Percentiles rank a stretch among this genome's conserved stretches.
These are phyloP conservation scores for Agrotis ipsilon DNA, from an alignment of 2,888 invertebrate genomes.

Conservation along the genomic window DNA sequence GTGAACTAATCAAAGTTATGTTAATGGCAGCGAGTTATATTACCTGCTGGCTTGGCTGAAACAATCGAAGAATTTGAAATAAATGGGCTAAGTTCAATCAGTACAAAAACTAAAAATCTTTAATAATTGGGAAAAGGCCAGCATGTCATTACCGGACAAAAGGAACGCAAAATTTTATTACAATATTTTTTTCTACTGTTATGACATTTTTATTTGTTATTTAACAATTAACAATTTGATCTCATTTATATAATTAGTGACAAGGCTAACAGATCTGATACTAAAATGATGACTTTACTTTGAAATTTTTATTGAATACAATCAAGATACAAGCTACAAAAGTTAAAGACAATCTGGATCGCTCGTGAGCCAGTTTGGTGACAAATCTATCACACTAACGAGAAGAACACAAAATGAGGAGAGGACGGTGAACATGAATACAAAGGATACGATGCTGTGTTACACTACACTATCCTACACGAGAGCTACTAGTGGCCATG, in stretches of 20 bases:
- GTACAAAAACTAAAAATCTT: constrained; percentile 60
- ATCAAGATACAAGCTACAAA: constrained; percentile 18
- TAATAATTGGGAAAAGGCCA: constrained; percentile 48
- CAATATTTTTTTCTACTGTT: constrained; percentile 18
- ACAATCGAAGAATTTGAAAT: constrained; percentile 68
- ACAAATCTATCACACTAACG: constrained; percentile 59
- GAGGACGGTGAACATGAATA: not conserved
- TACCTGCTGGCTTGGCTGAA: constrained; percentile 67
- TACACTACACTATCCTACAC: not conserved
- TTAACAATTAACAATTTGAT: constrained; percentile 38
- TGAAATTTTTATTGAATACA: constrained; percentile 13
- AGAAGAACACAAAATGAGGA: constrained; percentile 10
- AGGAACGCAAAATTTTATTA: constrained; percentile 15
- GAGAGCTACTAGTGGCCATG: not conserved
- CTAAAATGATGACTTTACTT: constrained; percentile 16
- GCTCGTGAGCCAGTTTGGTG: constrained; percentile 60
- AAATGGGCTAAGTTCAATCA: constrained; percentile 64
- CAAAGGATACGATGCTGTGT: not conserved
- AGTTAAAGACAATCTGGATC: constrained; percentile 21
- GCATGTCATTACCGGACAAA: constrained; percentile 27
- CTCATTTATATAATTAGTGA: constrained; percentile 28
- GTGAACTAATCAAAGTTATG: constrained; percentile 46
- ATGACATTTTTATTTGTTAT: constrained; percentile 21
- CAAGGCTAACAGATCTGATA: constrained; percentile 18
- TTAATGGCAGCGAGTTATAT: constrained; percentile 63